phyloP scores from a whole-genome alignment of 2,888 invertebrate species.

The Aricia artaxerxes region DNA sequence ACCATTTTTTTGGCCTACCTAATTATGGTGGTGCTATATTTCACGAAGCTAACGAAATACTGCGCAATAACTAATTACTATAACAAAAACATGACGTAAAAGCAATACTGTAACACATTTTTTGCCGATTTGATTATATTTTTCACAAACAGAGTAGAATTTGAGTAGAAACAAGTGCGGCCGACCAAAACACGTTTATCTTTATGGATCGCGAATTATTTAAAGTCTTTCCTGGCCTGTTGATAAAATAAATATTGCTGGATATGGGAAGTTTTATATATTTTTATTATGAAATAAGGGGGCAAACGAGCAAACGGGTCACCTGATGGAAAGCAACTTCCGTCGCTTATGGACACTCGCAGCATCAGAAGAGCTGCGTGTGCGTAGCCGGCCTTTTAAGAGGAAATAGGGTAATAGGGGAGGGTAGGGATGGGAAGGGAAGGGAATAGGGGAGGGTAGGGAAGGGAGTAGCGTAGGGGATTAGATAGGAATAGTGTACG shows the following conservation, averaged over 20 bases:
- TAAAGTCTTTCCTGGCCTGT: background rate
- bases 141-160: background rate
- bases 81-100: background rate
- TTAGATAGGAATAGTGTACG: too few species aligned
- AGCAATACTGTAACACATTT: background rate
- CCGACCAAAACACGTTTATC: conserved; percentile 13
- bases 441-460: too few species aligned
- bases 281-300: too few species aligned
- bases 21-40: background rate
- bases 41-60: background rate
- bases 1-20: background rate
- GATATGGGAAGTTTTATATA: too few species aligned
- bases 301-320: too few species aligned
- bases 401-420: too few species aligned
- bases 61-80: background rate
- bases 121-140: background rate
- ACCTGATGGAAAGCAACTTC: too few species aligned
- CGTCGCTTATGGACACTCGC: too few species aligned
- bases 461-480: too few species aligned
- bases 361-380: too few species aligned
- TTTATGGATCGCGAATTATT: conserved; percentile 13
- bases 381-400: too few species aligned
- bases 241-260: background rate
- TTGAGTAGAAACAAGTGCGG: background rate
- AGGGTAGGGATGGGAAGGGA: too few species aligned